Evolutionary conservation across 2,113 vertebrate genomes (phyloP), one percentile per base, ranked within the genome.

Genomic region (Argyrosomus japonicus): DNA sequence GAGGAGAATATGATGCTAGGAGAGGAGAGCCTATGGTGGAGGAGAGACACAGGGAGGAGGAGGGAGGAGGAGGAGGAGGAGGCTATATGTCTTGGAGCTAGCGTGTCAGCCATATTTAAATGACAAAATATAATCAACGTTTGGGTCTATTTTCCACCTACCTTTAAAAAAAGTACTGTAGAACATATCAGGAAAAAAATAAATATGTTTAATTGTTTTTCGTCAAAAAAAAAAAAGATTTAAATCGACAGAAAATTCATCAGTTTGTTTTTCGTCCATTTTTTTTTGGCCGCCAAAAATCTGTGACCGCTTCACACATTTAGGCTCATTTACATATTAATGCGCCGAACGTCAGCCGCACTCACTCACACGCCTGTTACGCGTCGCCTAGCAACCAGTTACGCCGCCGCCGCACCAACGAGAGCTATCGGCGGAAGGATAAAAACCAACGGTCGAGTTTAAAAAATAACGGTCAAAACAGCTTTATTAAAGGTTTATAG

Each of bases 261-360:
- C 1, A 4, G 8, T 0, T 53, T 25, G 57, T 48, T 27, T 11
- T 29, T 29, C 2, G 1, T 62, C 36, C 7, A 50, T 11, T 32
- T 6, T 32, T 47, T 47, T 14, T 18, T 14, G 10, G 21, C 45
- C 27, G 15, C 3, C 13, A 32, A 43, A 77, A 43, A 77, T 19
- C 60, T 51, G 54, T 15, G 57, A 70, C 86, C 62, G 58, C 27
- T 7, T 90, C 77, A 75, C 74, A 75, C 36, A 1, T 40, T 15
- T 68, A 78, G 72, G 45, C 75, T 77, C 36, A 82, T 87, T 87
- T 87, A 80, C 77, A 88, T 87, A 90, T 91, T 81, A 80, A 89
- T 90, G 47, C 83, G 72, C 87, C 25, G 4, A 51, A 50, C 1
- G 11, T 32, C 57, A n/a, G 12, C 21, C 13, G 11, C 45, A 47